Evolutionary conservation across 2,113 vertebrate genomes (phyloP), one percentile per base, ranked within the genome.

Genomic region (Phylloscopus whistleri): DNA sequence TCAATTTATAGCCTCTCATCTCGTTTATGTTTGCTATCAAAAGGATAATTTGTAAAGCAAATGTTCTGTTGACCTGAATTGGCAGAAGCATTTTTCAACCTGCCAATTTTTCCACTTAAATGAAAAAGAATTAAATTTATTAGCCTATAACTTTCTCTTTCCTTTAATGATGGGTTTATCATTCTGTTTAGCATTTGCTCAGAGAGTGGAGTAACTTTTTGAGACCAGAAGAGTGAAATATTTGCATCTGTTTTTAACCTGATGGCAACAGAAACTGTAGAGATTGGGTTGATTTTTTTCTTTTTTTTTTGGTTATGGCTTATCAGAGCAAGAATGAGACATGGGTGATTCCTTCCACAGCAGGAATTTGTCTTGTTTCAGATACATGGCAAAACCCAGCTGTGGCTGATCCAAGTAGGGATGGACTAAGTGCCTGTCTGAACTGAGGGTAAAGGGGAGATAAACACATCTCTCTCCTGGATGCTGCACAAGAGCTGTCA

Each of bases 21-120:
- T 72, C 4, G 4, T 89, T 90, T 89, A 78, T 60, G 70, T 93
- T 95, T 96, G 75, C 89, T 92, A 91, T 79, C 88, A 89, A 84
- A 93, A 94, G 83, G 46, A 88, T 91, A 89, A 97, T 93, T 93
- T 94, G 88, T 92, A 91, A 95, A 89, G 76, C 2, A n/a, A 91
- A 84, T 69, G 66, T 95, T 92, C 88, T 69, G 80, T 77, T 95
- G 94, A 86, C 92, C 58, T 73, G 90, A 85, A 93, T 94, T 91
- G 96, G 91, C 90, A 96, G 77, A 89, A 86, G n/a, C 60, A 58
- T 96, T 97, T 95, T 84, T 93, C 82, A 93, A 58, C 93, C 93
- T 94, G 94, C 56, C 93, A 86, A 19, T 84, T 96, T 75, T 93
- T 84, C 84, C 31, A 70, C 90, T 94, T 89, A 93, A 96, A 95